These are phyloP conservation scores for Dromius quadrimaculatus DNA, from an alignment of 2,888 invertebrate genomes.

Conservation along the genomic window DNA sequence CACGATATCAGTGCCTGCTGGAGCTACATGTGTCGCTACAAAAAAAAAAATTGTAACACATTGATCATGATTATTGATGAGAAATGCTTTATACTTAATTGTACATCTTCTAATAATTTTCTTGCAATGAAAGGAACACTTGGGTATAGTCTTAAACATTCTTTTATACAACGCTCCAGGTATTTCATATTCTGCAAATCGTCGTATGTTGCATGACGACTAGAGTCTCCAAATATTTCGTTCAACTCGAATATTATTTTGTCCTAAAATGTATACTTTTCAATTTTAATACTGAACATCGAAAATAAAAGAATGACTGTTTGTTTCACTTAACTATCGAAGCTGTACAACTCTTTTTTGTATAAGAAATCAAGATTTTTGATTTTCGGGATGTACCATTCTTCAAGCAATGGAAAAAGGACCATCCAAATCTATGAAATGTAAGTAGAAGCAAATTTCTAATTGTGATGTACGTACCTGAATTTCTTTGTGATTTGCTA, in stretches of 20 bases:
- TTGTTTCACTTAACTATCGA: no score
- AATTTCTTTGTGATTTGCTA: conserved; percentile 66
- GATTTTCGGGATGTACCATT: no score
- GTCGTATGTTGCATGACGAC: conserved; percentile 68
- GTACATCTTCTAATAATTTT: conserved; percentile 66
- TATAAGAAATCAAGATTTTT: no score
- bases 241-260: conserved; percentile 66
- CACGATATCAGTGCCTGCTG: conserved; percentile 1
- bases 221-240: conserved; percentile 65
- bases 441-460: no score
- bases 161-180: no score
- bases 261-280: not conserved
- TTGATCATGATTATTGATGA: not conserved
- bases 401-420: no score
- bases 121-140: conserved; percentile 76
- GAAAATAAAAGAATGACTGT: no score
- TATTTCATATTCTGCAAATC: no score
- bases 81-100: conserved; percentile 20
- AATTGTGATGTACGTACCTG: conserved; percentile 57
- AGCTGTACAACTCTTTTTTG: no score
- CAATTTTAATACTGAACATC: not conserved
- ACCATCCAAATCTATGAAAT: no score
- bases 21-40: conserved; percentile 12
- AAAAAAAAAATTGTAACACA: no score
- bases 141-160: conserved; percentile 73